Percentiles rank a stretch among this genome's conserved stretches.
Evolutionary conservation across 2,113 vertebrate genomes (phyloP).

Genomic region (Syngnathus scovelli): DNA sequence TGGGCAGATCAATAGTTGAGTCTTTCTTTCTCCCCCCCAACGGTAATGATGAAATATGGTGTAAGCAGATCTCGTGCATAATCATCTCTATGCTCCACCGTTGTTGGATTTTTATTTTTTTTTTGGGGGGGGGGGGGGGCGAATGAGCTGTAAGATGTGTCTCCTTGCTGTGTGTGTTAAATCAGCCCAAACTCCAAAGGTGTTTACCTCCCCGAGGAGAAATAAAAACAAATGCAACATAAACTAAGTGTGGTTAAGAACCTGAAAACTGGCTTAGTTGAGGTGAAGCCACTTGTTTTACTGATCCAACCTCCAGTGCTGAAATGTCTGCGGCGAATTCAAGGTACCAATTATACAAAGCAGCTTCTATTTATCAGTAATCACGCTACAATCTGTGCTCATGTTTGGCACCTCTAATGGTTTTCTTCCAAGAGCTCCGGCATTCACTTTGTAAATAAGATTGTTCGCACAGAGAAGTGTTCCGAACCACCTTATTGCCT

Average conservation of each 20-base stretch:
- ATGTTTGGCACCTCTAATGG: neutral
- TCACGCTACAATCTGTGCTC: slow-evolving; percentile 12
- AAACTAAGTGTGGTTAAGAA: slow-evolving; percentile 11
- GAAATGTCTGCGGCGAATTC: slow-evolving; percentile 9
- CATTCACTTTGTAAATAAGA: slow-evolving; percentile 17
- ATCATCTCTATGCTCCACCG: slow-evolving; percentile 56
- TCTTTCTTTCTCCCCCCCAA: slow-evolving; percentile 63
- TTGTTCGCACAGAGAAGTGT: neutral
- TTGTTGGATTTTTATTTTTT: slow-evolving; percentile 27
- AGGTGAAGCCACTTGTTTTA: slow-evolving; percentile 15
- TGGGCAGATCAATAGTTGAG: slow-evolving; percentile 68
- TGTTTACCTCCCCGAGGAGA: slow-evolving; percentile 23
- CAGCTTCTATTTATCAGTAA: slow-evolving; percentile 8
- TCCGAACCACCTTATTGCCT: neutral
- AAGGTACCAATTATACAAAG: slow-evolving; percentile 4
- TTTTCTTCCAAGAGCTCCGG: slow-evolving; percentile 10
- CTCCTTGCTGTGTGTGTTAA: slow-evolving; percentile 28
- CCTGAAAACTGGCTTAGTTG: slow-evolving; percentile 20
- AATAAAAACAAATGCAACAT: slow-evolving; percentile 30
- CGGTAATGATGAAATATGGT: slow-evolving; percentile 75
- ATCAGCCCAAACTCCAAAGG: slow-evolving; percentile 17
- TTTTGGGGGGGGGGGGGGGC: too few species aligned
- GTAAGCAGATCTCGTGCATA: slow-evolving; percentile 72
- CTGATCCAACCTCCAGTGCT: slow-evolving; percentile 8
- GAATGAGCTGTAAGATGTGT: slow-evolving; percentile 13